Conservation (phyloP, 2,797 vertebrate genomes). For the Sebastes diaconus region DNA sequence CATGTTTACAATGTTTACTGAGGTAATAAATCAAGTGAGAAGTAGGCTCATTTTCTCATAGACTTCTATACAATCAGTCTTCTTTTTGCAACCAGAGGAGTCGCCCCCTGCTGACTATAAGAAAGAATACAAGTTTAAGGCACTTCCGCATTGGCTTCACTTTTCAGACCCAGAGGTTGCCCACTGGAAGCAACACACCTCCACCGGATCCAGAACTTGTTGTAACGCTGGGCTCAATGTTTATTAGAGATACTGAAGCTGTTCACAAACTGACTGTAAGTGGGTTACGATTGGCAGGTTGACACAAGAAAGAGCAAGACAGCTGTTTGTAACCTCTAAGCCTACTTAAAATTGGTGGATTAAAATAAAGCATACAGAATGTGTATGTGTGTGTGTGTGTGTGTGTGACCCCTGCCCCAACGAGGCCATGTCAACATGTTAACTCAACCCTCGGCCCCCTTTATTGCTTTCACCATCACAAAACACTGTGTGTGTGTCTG, state of each 20-base stretch:
- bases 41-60: not conserved
- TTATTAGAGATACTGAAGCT: not conserved
- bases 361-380: not conserved
- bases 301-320: not conserved
- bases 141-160: not conserved
- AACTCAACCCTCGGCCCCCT: slow-evolving; percentile 5
- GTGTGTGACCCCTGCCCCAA: not conserved
- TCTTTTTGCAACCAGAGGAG: not conserved
- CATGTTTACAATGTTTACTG: too few relatives aligned
- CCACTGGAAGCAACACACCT: not conserved
- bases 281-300: not conserved
- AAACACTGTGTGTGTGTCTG: slow-evolving; percentile 1
- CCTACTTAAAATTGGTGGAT: not conserved
- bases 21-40: too few relatives aligned
- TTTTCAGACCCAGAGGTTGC: not conserved
- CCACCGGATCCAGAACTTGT: not conserved
- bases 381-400: not conserved
- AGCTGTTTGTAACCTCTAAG: not conserved
- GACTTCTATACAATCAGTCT: not conserved
- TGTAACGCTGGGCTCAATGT: not conserved
- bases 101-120: not conserved
- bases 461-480: slow-evolving; percentile 8
- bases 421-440: slow-evolving; percentile 30
- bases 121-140: not conserved
- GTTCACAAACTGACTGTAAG: not conserved